Conservation (phyloP, 2,888 invertebrate genomes). For the Euplexia lucipara region DNA sequence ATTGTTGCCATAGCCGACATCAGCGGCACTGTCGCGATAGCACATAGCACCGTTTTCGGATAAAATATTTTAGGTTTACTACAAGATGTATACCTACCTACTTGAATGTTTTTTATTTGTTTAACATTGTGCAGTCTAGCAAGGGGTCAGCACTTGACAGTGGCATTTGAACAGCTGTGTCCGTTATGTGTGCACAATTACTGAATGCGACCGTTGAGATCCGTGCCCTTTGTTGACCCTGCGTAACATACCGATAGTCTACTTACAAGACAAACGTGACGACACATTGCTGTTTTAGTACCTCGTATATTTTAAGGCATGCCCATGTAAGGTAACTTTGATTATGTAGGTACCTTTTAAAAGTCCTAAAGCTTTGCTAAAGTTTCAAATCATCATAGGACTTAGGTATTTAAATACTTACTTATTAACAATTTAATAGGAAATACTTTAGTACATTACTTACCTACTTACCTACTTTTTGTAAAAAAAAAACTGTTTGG, state of each 20-base stretch:
- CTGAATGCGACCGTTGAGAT: slow-evolving; percentile 52
- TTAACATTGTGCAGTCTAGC: slow-evolving; percentile 39
- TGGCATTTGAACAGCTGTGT: slow-evolving; percentile 40
- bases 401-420: background rate
- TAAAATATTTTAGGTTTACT: slow-evolving; percentile 34
- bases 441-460: background rate
- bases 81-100: slow-evolving; percentile 14
- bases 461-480: background rate
- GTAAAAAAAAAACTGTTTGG: background rate
- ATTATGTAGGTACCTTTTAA: slow-evolving; percentile 1
- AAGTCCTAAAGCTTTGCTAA: background rate
- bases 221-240: slow-evolving; percentile 61
- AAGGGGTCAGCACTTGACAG: slow-evolving; percentile 45
- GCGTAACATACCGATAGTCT: slow-evolving; percentile 54
- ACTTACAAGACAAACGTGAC: slow-evolving; percentile 52
- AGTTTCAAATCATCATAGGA: background rate
- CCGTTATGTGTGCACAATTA: slow-evolving; percentile 64
- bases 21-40: slow-evolving; percentile 3
- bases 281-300: slow-evolving; percentile 25
- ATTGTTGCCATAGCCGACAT: slow-evolving; percentile 30
- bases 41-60: slow-evolving; percentile 21
- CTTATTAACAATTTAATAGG: background rate
- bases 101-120: slow-evolving; percentile 37
- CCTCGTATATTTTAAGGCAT: slow-evolving; percentile 15
- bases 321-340: background rate